phyloP scores from a whole-genome alignment of 2,888 invertebrate genomes.

The Aporophyla lueneburgensis region DNA sequence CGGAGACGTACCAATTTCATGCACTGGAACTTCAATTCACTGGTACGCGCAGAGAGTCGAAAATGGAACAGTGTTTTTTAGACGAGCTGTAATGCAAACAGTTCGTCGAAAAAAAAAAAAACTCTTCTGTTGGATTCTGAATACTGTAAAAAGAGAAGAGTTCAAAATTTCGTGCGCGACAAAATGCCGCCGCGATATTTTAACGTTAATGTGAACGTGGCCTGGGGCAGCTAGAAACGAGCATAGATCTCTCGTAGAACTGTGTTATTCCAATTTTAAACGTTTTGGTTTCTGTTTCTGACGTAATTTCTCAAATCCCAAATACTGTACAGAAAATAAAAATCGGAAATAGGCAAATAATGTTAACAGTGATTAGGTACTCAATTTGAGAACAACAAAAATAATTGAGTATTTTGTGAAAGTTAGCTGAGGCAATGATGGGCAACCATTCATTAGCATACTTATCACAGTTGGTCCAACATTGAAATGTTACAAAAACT shows the following conservation, averaged over 20 bases:
- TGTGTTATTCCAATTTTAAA: not conserved
- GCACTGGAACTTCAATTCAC: no score
- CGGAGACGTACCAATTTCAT: no score
- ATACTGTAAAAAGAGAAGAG: no score
- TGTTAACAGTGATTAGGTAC: slow-evolving; percentile 13
- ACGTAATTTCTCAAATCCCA: slow-evolving; percentile 9
- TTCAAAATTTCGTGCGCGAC: no score
- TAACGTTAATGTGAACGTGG: no score
- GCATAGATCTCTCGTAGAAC: not conserved
- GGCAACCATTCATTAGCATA: slow-evolving; percentile 38
- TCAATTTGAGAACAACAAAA: slow-evolving; percentile 29
- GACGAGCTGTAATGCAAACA: no score
- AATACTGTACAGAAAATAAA: slow-evolving; percentile 26
- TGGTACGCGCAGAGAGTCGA: no score
- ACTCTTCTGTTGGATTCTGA: no score
- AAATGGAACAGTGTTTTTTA: no score
- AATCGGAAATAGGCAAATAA: slow-evolving; percentile 12
- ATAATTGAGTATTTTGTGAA: slow-evolving; percentile 50
- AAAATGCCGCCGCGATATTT: no score
- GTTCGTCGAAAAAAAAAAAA: no score
- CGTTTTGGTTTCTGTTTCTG: not conserved
- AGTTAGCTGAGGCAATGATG: slow-evolving; percentile 37
- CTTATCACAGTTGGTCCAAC: slow-evolving; percentile 14
- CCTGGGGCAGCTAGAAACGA: not conserved
- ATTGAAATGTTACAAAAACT: slow-evolving; percentile 15